Evolutionary conservation across 2,113 vertebrate genomes (phyloP).

Genomic region (Antennarius striatus): DNA sequence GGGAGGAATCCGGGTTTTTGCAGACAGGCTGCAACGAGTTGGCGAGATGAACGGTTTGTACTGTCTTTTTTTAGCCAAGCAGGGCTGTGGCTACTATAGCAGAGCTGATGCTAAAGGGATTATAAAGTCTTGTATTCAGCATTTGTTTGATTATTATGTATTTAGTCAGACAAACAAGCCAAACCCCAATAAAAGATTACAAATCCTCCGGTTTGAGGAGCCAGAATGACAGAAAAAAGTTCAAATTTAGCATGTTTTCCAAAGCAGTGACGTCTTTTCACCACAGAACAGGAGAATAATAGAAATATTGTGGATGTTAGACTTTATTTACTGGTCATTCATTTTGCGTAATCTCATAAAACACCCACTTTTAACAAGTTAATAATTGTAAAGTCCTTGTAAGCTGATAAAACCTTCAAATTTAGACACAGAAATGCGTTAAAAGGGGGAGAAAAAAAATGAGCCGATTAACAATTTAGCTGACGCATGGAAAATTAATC

Average conservation of each 20-base stretch:
- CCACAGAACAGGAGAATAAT: neutral
- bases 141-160: too few species aligned
- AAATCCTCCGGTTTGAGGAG: neutral
- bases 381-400: neutral
- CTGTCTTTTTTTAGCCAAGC: neutral
- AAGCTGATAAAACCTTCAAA: neutral
- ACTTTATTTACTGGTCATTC: neutral
- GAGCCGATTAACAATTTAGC: neutral
- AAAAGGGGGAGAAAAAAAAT: neutral
- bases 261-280: neutral
- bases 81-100: neutral
- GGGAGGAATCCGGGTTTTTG: neutral
- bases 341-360: neutral
- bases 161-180: too few species aligned
- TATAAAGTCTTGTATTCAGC: neutral
- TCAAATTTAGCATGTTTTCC: neutral
- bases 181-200: neutral
- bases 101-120: neutral
- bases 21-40: too few species aligned
- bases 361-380: neutral
- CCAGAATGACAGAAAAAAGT: neutral
- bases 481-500: constrained; percentile 1
- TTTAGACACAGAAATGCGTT: neutral
- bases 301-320: neutral
- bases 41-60: too few species aligned